Base-by-base conservation (phyloP, 1,140 invertebrate genomes). In the Anoplophora glabripennis region DNA sequence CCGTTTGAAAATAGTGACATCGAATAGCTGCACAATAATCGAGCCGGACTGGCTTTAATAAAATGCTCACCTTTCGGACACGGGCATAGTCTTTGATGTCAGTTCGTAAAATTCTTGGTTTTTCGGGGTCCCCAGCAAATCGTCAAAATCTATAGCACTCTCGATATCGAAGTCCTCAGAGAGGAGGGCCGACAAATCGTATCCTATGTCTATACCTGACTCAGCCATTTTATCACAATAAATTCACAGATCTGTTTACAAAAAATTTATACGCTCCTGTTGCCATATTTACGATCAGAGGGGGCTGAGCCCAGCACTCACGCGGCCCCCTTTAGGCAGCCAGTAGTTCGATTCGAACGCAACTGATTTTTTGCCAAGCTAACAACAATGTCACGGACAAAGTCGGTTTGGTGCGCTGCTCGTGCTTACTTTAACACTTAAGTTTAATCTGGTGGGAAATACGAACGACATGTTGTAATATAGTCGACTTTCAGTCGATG, bases 181-280 rank as follows among this genome's bases (percentile, higher is more conserved):
- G 5, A 68, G 57, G 40, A 85, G 76, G 51, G 84, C 81, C 49
- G 83, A 83, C 64, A 87, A 78, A 78, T 88, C 86, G 67, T 86
- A 88, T 59, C 83, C 85, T 78, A 88, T 80, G 74, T 88, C 86
- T 70, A 88, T 85, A 42, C 86, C 86, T 59, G 86, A 87, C 73
- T 88, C 86, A 18, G 70, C 68, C 73, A 75, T 75, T 36, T 67
- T 36, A 53, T 53, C 52, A 53, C 52, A 53, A 33, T 53, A 44
- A 18, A 38, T 42, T 53, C 52, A 53, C 52, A 42, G 12, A 37
- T 52, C 21, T 18, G 37, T n/a, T 18, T 17, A 36, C 37, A 52
- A 38, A 52, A 18, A 38, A 37, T 34, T 11, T 15, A 12, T 41
- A n/a, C n/a, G n/a, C 38, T n/a, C n/a, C 38, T n/a, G n/a, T n/a